A percentile compares a stretch with the other conserved stretches of the same genome.
Evolutionary conservation across 1,140 invertebrate species (phyloP).

Genomic region (Palaemon carinicauda): DNA sequence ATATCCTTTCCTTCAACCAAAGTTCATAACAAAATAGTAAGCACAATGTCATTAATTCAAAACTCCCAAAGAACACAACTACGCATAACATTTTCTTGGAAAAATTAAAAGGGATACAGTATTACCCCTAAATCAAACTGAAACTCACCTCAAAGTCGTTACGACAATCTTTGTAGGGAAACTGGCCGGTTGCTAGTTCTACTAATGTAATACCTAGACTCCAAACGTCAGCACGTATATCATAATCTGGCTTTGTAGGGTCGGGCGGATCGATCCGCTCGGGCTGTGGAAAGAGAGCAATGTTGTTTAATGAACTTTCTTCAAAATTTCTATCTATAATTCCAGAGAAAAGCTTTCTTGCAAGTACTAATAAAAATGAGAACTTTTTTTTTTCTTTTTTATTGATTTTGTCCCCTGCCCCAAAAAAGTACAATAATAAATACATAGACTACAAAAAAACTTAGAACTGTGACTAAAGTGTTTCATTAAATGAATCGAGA

Average conservation of each 20-base stretch:
- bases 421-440: too few species aligned
- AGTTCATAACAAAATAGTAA: too few species aligned
- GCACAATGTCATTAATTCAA: too few species aligned
- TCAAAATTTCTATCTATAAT: neutral
- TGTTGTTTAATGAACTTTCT: slow-evolving; percentile 2
- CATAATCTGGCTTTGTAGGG: slow-evolving; percentile 90
- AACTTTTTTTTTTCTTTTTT: too few species aligned
- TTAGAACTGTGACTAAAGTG: too few species aligned
- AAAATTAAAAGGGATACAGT: neutral
- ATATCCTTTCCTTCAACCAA: too few species aligned
- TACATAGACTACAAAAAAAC: too few species aligned
- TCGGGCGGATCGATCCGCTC: slow-evolving; percentile 93
- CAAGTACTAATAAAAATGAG: neutral
- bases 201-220: slow-evolving; percentile 97
- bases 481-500: too few species aligned
- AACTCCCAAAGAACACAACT: neutral
- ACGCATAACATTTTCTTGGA: neutral
- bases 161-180: slow-evolving; percentile 92
- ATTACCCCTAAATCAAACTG: neutral
- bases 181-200: slow-evolving; percentile 86
- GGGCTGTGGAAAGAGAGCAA: slow-evolving; percentile 73
- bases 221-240: slow-evolving; percentile 99
- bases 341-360: neutral
- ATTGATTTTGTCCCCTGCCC: too few species aligned
- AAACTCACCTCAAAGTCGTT: slow-evolving; percentile 96